Percentiles rank a stretch among this genome's conserved stretches.
phyloP scores from a whole-genome alignment of 2,888 invertebrate species.

The Lypha dubia region DNA sequence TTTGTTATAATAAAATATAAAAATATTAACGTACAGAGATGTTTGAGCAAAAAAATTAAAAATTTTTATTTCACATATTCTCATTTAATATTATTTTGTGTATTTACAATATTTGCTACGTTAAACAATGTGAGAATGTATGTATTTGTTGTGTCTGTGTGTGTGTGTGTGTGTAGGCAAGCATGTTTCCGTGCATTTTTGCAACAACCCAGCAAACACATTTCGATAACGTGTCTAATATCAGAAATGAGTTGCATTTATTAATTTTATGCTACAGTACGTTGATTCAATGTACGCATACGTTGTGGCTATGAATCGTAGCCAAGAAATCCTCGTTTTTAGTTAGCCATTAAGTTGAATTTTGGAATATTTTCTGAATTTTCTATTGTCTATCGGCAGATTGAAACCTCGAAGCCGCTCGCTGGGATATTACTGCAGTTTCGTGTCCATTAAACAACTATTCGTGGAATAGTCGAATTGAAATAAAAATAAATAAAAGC shows the following conservation, averaged over 20 bases:
- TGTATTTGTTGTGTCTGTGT: neutral
- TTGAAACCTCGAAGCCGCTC: too few species aligned
- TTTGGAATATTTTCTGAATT: too few species aligned
- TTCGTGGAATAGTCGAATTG: constrained; percentile 48
- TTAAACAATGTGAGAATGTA: neutral
- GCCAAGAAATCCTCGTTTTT: too few species aligned
- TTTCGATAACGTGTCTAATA: too few species aligned
- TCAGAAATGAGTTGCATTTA: too few species aligned
- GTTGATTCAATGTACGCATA: too few species aligned
- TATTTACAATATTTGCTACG: constrained; percentile 36
- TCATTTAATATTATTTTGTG: constrained; percentile 28
- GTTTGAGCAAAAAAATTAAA: constrained; percentile 3
- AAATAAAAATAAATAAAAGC: neutral
- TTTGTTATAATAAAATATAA: constrained; percentile 41
- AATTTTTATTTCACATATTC: constrained; percentile 11
- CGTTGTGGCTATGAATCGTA: too few species aligned
- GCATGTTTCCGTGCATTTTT: neutral
- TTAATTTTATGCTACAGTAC: too few species aligned
- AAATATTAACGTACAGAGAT: neutral
- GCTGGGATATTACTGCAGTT: neutral
- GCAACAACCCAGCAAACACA: neutral
- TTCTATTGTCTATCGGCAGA: too few species aligned
- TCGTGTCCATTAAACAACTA: constrained; percentile 46
- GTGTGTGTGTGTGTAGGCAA: neutral
- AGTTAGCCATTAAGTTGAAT: too few species aligned